Percentiles rank a stretch among this genome's conserved stretches.
phyloP scores from a whole-genome alignment of 2,888 invertebrate species.

The Vandiemenella viatica region DNA sequence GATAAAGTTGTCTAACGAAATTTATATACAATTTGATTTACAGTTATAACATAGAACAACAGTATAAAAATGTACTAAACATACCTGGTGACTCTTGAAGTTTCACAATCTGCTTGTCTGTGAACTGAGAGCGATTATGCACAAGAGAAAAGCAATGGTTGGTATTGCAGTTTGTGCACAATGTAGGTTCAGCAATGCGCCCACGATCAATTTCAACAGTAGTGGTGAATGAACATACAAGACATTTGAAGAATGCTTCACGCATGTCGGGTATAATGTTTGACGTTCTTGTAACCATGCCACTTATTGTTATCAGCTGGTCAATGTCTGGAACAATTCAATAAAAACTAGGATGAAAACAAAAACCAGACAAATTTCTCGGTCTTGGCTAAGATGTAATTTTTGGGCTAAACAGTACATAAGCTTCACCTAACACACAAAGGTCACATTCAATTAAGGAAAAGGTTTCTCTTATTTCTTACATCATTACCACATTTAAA shows the following conservation, averaged over 20 bases:
- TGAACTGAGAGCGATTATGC: conserved; percentile 91
- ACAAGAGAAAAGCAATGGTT: conserved; percentile 82
- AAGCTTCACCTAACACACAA: no score
- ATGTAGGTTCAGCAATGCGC: conserved; percentile 85
- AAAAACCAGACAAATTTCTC: no score
- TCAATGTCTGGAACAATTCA: conserved; percentile 99
- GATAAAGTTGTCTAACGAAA: no score
- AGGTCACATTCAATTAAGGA: no score
- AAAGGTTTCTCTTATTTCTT: no score
- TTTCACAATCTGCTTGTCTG: conserved; percentile 94
- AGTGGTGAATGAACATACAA: conserved; percentile 72
- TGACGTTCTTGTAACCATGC: conserved; percentile 95
- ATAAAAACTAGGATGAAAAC: no score
- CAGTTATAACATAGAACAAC: no score
- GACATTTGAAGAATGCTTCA: conserved; percentile 90
- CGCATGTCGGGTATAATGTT: conserved; percentile 96
- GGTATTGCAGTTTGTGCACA: conserved; percentile 87
- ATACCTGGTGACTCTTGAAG: conserved; percentile 89
- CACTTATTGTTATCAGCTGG: conserved; percentile 86
- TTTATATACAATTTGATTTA: no score
- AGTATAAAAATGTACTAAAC: no score
- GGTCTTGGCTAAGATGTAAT: no score
- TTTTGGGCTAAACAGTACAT: no score
- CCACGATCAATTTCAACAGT: conserved; percentile 85
- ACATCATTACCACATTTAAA: no score